Evolutionary conservation across 2,888 invertebrate genomes (phyloP).

Genomic region (Argyresthia goedartella): DNA sequence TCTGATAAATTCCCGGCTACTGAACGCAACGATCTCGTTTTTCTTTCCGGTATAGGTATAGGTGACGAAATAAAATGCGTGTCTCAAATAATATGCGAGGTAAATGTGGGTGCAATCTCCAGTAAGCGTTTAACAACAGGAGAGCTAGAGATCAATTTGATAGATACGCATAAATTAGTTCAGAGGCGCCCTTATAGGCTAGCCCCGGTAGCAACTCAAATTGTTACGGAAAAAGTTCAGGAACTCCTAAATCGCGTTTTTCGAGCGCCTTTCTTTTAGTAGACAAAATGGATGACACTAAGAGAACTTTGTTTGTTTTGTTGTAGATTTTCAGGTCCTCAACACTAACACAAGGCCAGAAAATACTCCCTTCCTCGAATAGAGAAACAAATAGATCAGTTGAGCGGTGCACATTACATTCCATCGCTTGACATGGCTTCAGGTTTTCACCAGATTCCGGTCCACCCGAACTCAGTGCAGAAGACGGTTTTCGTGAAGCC

Average conservation of each 20-base stretch:
- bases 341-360: conserved; percentile 8
- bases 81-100: conserved; percentile 8
- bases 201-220: not conserved
- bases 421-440: conserved; percentile 8
- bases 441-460: conserved; percentile 12
- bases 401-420: conserved; percentile 8
- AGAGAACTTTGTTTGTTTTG: too few relatives aligned
- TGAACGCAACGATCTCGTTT: conserved; percentile 3
- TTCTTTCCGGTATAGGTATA: conserved; percentile 8
- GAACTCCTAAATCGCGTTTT: conserved; percentile 7
- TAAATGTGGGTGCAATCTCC: conserved; percentile 1
- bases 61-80: conserved; percentile 6
- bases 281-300: conserved; percentile 6
- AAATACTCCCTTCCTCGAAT: conserved; percentile 5
- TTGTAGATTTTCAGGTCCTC: conserved; percentile 7
- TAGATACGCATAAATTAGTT: conserved; percentile 1
- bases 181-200: conserved; percentile 5
- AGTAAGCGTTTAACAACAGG: not conserved
- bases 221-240: conserved; percentile 4
- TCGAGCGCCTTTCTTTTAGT: conserved; percentile 8
- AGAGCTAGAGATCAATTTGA: not conserved
- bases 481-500: conserved; percentile 11
- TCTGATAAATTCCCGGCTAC: conserved; percentile 4
- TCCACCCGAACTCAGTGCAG: conserved; percentile 9
- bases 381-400: conserved; percentile 9